Evolutionary conservation across 2,888 invertebrate species (phyloP).

Genomic region (Patella ulyssiponensis): DNA sequence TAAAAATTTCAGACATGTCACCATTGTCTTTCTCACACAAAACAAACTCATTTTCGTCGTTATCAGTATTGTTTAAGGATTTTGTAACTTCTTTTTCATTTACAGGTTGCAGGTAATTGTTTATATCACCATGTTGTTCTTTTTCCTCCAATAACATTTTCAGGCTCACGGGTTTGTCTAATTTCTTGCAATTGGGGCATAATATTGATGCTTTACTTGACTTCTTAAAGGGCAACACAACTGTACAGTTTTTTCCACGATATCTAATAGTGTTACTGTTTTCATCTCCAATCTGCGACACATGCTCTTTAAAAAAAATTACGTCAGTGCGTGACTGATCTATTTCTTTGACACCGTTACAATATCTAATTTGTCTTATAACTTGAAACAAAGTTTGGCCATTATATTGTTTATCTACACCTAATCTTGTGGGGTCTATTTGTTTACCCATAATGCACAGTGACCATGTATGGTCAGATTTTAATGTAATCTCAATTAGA

Average conservation of each 20-base stretch:
- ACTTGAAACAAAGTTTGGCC: no score
- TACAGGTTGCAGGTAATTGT: no score
- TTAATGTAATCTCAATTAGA: constrained; percentile 13
- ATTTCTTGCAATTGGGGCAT: no score
- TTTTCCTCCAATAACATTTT: no score
- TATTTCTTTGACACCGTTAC: no score
- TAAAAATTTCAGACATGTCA: background rate
- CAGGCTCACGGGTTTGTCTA: no score
- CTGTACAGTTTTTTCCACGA: background rate
- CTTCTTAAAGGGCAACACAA: background rate
- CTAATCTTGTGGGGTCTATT: no score
- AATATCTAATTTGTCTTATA: no score
- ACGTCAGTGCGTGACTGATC: background rate
- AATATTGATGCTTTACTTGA: no score
- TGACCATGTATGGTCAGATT: background rate
- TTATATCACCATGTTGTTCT: no score
- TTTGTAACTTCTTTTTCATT: background rate
- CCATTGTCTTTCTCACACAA: background rate
- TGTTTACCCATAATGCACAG: background rate
- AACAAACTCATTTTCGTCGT: background rate
- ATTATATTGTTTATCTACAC: no score
- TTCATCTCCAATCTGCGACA: background rate
- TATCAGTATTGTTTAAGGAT: background rate
- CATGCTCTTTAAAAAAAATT: background rate
- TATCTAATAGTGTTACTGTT: background rate